Evolutionary conservation across 2,113 vertebrate genomes (phyloP).

Genomic region (Crypturellus undulatus): DNA sequence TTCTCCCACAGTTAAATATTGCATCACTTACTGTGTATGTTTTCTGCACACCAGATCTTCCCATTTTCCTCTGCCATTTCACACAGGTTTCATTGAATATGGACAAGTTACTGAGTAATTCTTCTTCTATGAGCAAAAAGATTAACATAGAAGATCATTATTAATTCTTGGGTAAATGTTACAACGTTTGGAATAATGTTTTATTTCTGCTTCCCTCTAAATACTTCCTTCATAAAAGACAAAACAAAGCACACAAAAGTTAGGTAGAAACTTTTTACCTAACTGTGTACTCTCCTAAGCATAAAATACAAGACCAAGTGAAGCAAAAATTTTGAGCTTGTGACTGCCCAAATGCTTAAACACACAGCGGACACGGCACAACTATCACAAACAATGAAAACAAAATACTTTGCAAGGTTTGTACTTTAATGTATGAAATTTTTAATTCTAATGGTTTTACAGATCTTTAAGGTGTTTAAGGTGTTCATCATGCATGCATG

Average conservation of each 20-base stretch:
- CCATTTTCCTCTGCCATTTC: conserved; percentile 82
- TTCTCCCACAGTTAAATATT: not conserved
- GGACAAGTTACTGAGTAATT: conserved; percentile 77
- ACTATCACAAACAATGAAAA: not conserved
- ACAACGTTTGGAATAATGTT: not conserved
- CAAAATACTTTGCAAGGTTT: not conserved
- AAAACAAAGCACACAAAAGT: not conserved
- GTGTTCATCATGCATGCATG: too few species aligned
- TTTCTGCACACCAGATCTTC: conserved; percentile 61
- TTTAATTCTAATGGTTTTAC: not conserved
- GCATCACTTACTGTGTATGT: conserved; percentile 75
- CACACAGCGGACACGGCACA: not conserved
- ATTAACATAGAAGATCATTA: not conserved
- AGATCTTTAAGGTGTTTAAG: not conserved
- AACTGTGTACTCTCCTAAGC: not conserved
- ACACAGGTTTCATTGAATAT: conserved; percentile 88
- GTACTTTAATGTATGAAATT: not conserved
- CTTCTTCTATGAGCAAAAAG: conserved; percentile 65
- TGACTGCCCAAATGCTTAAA: not conserved
- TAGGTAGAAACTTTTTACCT: not conserved
- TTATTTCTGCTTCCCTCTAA: not conserved
- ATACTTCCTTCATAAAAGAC: not conserved
- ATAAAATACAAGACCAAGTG: not conserved
- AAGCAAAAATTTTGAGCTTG: not conserved
- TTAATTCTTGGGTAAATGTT: not conserved